Percentiles rank a stretch among this genome's conserved stretches.
phyloP scores from a whole-genome alignment of 2,113 vertebrate genomes.

The Natator depressus region DNA sequence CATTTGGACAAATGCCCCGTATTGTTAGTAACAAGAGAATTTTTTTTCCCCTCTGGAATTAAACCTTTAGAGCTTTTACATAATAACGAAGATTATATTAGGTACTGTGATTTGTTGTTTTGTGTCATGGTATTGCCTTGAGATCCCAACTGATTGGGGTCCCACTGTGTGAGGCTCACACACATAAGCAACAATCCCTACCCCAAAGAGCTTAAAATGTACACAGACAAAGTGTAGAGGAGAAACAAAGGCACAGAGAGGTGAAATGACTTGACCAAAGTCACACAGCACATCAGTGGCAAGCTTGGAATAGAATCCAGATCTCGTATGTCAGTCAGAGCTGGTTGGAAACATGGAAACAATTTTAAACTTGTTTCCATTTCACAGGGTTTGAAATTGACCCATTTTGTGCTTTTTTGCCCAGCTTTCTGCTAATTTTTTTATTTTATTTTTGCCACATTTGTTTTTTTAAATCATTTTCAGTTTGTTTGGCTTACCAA shows the following conservation, averaged over 20 bases:
- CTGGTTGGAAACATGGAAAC: background rate
- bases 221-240: background rate
- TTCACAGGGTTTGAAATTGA: background rate
- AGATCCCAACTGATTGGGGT: background rate
- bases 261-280: background rate
- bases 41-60: background rate
- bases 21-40: background rate
- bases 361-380: conserved; percentile 13
- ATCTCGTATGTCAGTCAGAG: background rate
- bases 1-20: background rate
- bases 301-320: background rate
- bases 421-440: background rate
- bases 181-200: background rate
- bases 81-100: background rate
- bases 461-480: background rate
- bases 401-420: conserved; percentile 8
- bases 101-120: background rate
- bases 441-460: background rate
- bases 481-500: background rate
- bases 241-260: background rate
- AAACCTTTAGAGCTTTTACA: background rate
- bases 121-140: background rate
- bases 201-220: background rate
- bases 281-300: background rate
- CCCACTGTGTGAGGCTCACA: background rate